Evolutionary conservation across 2,113 vertebrate species (phyloP), one percentile per base, ranked within the genome.

Genomic region (Sebastes schlegelii): DNA sequence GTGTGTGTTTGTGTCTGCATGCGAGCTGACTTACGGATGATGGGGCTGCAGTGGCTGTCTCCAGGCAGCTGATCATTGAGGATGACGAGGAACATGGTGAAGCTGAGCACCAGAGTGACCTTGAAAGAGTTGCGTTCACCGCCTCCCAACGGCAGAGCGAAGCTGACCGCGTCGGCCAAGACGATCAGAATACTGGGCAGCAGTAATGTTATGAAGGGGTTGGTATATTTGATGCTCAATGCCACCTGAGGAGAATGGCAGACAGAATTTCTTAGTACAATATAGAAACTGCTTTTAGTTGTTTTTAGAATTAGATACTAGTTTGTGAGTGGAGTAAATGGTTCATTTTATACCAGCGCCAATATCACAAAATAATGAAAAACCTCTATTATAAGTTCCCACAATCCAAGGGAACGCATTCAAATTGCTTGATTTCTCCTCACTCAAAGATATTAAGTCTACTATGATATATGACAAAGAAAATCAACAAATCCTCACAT

Each of bases 51-150:
- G 3, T 84, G 0, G 78, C 89, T 86, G 49, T 86, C 89, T 57
- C 91, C 91, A 0, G 95, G 95, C 6, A 95, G 90, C 52, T 81
- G 45, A 1, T 88, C 52, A 4, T 91, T 94, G 68, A 96, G 94
- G 89, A 95, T 95, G 88, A 89, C 42, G 62, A 95, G 91, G 86
- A 95, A 95, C 93, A 95, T 93, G 89, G 92, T 94, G 86, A 95
- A 95, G 92, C 94, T 95, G 68, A 96, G 93, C 79, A 94, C 95
- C 88, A 96, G 86, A 1, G 95, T 96, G 86, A 95, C 92, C 73
- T 95, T 95, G 77, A 95, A 95, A n/a, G 76, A 84, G 84, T 92
- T 94, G 71, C 95, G 94, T 72, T 94, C 92, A 0, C 95, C 94
- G 0, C 92, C 92, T 19, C 63, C 76, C 49, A 96, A 75, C 2